Evolutionary conservation across 35 echinoderm and acorn worm genomes (phyloP), one percentile per base, ranked within the genome.

Genomic region (Ophiothrix spiculata): DNA sequence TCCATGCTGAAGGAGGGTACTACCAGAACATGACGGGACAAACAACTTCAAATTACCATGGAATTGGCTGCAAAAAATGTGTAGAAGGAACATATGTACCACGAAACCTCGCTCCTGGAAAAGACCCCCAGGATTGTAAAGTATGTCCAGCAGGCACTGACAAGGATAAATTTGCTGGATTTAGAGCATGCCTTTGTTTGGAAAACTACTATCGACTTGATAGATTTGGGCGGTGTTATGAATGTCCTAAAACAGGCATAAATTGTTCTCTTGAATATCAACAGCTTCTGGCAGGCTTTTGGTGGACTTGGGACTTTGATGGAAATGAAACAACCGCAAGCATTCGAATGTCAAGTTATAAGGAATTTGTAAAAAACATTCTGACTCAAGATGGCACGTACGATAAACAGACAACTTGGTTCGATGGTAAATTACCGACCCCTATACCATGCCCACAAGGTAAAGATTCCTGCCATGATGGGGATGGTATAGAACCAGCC

Each of bases 81-180:
- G 85, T 39, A 16, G 37, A 74, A 0, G 89, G 89, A 31, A 91
- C 89, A 12, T 91, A 32, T 40, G 83, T 85, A 17, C 23, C 81
- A 14, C 81, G 42, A 10, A 31, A 36, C 4, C 29, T 31, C 1
- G 45, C 31, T 8, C 38, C 74, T 11, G 89, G 82, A 12, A 40
- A 38, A 25, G 63, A 36, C 38, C 25, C 73, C 35, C 36, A 39
- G 32, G 82, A 83, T 39, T 91, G 89, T 23, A 12, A 31, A 1
- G 89, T 91, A 31, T 91, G 89, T 80, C 89, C 89, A 1, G 64
- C 40, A 0, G 89, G 89, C 38, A 91, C 89, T 2, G 41, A 91
- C 33, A 91, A 85, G 28, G 25, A 19, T 36, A 56, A 16, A 0
- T 1, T 33, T 32, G 89, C 89, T 19, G 89, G 89, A 74, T 91